A percentile compares a stretch with the other conserved stretches of the same genome.
These are phyloP conservation scores for Balaeniceps rex DNA, from an alignment of 2,113 vertebrate genomes.

Conservation along the genomic window DNA sequence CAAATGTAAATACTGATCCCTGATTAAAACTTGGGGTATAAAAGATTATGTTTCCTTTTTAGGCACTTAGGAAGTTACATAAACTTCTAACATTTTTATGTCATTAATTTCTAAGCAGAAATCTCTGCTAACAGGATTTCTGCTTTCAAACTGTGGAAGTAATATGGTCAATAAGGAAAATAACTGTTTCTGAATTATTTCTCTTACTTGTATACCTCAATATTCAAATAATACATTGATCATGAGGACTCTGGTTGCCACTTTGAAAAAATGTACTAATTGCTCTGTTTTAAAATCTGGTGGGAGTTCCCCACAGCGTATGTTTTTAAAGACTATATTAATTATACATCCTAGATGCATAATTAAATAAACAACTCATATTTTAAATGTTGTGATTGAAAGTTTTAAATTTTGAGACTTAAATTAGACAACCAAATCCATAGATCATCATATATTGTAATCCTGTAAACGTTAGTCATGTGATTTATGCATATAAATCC, in stretches of 20 bases:
- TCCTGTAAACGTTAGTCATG: not conserved
- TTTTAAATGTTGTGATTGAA: not conserved
- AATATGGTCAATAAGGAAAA: not conserved
- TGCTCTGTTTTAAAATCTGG: not conserved
- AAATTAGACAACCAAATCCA: not conserved
- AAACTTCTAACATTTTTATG: not conserved
- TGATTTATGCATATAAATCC: not conserved
- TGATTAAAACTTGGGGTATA: not conserved
- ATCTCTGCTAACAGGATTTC: not conserved
- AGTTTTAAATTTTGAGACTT: not conserved
- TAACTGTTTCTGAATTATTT: not conserved
- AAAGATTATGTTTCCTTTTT: not conserved
- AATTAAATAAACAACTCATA: not conserved
- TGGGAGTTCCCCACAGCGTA: not conserved
- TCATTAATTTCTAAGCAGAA: not conserved
- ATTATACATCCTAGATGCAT: not conserved
- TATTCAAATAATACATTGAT: not conserved
- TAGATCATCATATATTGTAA: not conserved
- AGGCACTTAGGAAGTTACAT: not conserved
- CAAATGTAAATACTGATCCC: slow-evolving; percentile 9
- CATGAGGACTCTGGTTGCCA: not conserved
- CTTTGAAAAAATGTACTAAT: not conserved
- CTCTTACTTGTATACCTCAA: not conserved
- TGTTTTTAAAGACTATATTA: not conserved
- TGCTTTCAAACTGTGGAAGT: not conserved